Percentiles rank a stretch among this genome's conserved stretches.
phyloP scores from a whole-genome alignment of 2,113 vertebrate species.

The Equus przewalskii region DNA sequence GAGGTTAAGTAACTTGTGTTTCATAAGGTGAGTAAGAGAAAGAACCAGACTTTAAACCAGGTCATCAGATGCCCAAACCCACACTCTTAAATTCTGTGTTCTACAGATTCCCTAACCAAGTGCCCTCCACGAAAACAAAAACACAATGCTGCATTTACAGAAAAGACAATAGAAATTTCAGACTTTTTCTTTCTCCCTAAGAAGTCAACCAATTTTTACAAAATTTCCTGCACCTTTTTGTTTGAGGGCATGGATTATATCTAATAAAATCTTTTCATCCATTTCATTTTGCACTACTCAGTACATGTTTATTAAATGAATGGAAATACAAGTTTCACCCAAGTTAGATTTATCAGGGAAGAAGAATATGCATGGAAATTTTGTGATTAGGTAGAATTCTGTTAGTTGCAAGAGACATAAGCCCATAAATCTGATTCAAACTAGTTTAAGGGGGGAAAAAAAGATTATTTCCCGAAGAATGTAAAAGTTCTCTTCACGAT shows the following conservation, averaged over 20 bases:
- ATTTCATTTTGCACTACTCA: background rate
- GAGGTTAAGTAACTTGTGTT: background rate
- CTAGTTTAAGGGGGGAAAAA: background rate
- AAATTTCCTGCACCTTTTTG: background rate
- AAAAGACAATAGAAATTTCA: slow-evolving; percentile 42
- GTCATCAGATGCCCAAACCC: background rate
- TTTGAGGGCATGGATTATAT: background rate
- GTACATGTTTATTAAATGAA: background rate
- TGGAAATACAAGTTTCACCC: slow-evolving; percentile 40
- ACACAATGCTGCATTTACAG: background rate
- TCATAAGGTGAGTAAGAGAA: background rate
- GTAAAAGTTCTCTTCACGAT: background rate
- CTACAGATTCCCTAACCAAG: background rate
- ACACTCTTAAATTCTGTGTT: background rate
- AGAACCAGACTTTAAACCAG: background rate
- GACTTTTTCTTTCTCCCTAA: background rate
- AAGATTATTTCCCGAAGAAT: background rate
- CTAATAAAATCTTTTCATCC: background rate
- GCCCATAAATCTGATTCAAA: slow-evolving; percentile 29
- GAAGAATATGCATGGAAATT: slow-evolving; percentile 8
- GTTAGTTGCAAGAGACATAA: slow-evolving; percentile 23
- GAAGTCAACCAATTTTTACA: background rate
- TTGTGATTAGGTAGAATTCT: slow-evolving; percentile 46
- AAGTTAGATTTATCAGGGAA: slow-evolving; percentile 20
- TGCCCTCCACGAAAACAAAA: background rate